phyloP scores from a whole-genome alignment of 1,140 invertebrate genomes.

The Ostrea edulis region DNA sequence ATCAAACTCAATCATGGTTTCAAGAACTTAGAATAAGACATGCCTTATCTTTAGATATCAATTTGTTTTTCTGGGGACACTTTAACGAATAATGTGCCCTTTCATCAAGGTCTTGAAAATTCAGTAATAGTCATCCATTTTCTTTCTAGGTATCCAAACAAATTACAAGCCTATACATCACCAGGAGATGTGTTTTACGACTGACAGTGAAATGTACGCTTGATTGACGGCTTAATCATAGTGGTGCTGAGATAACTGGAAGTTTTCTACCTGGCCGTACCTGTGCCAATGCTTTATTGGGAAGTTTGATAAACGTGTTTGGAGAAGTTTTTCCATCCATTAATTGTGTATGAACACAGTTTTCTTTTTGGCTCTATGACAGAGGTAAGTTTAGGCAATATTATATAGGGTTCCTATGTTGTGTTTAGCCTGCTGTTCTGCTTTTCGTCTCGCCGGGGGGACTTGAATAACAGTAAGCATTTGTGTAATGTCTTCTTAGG shows the following conservation, averaged over 20 bases:
- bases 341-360: conserved; percentile 31
- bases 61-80: conserved; percentile 10
- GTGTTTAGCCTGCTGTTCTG: neutral
- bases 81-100: conserved; percentile 26
- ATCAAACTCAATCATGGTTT: neutral
- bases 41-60: conserved; percentile 29
- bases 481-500: neutral
- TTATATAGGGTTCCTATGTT: neutral
- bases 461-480: neutral
- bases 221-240: conserved; percentile 38
- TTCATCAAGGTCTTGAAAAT: conserved; percentile 32
- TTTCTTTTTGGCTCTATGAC: neutral
- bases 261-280: conserved; percentile 33
- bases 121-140: conserved; percentile 39
- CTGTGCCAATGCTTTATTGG: conserved; percentile 24
- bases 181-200: conserved; percentile 28
- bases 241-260: conserved; percentile 26
- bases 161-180: conserved; percentile 37
- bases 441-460: neutral
- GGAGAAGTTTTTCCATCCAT: conserved; percentile 31
- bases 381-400: conserved; percentile 7
- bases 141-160: conserved; percentile 38
- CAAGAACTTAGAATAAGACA: conserved; percentile 7
- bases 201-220: conserved; percentile 34
- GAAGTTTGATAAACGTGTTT: conserved; percentile 35